phyloP scores from a whole-genome alignment of 2,113 vertebrate genomes.

The Epinephelus moara region DNA sequence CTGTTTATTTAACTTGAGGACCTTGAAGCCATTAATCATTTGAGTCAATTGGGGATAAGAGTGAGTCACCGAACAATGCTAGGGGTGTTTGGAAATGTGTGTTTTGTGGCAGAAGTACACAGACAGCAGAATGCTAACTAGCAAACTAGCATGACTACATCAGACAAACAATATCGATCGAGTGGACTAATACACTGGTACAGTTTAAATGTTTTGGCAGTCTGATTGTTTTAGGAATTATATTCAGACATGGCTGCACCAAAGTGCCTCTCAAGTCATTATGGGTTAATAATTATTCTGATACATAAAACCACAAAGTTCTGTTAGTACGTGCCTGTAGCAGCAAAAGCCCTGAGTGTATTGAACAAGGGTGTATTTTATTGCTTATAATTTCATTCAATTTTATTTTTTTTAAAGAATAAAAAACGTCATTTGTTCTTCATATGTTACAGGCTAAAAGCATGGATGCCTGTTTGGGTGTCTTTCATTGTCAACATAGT shows the following conservation, averaged over 20 bases:
- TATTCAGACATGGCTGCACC: neutral
- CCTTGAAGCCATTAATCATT: conserved; percentile 34
- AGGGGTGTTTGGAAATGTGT: conserved; percentile 22
- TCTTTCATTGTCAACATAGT: too few relatives aligned
- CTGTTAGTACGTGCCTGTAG: neutral
- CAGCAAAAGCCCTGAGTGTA: neutral
- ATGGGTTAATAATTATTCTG: too few relatives aligned
- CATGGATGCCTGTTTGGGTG: neutral
- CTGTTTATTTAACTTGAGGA: conserved; percentile 34
- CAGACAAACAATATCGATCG: neutral
- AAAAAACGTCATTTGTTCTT: neutral
- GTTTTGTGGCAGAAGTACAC: conserved; percentile 1
- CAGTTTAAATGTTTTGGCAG: neutral
- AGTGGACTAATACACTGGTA: neutral
- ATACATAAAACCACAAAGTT: neutral
- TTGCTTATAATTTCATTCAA: neutral
- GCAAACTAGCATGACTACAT: neutral
- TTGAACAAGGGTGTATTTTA: neutral
- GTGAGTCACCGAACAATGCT: conserved; percentile 1
- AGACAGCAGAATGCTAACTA: neutral
- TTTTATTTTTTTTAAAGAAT: neutral
- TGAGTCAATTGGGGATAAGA: neutral
- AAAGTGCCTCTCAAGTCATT: neutral
- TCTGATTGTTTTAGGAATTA: neutral
- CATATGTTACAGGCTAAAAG: neutral